Base-by-base conservation (phyloP, 2,888 invertebrate genomes). In the Vesta saturnalis region DNA sequence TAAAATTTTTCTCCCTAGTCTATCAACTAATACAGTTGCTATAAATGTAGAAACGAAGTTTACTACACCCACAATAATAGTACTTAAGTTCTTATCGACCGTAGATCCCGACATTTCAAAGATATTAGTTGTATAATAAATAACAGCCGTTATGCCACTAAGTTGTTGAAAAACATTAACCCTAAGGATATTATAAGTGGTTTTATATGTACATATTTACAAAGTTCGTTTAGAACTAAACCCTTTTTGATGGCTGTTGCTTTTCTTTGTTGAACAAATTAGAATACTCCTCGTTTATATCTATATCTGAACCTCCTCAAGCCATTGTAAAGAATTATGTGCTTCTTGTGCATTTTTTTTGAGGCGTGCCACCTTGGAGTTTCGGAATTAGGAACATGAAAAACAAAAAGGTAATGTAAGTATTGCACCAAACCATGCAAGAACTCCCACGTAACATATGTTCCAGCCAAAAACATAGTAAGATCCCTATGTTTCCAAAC, bases 101-200 rank as follows among this genome's bases (percentile, higher is more conserved):
- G 88, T 87, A 75, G 94, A 94, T 22, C 94, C 95, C 18, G 96
- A 92, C 82, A 90, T 89, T 85, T 91, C 85, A 83, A 97, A 97
- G 71, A 98, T 97, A 54, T 87, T 85, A 5, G 92, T 92, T 2
- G 96, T 94, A 81, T 97, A 97, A 83, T 97, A 97, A 80, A 98
- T 95, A 49, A 98, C 93, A 8, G 96, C 97, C 83, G 97, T 98
- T 74, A 97, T 97, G 54, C 97, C 97, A 79, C 93, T 94, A 76
- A 96, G 85, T 83, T 98, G 98, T 86, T 98, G 98, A 86, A 97
- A 77, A 96, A 90, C 97, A 97, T 97, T 60, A 98, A 87, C 0
- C 94, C 93, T 22, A 97, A 84, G 0, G 94, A 91, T 72, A 97
- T 94, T 1, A 91, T 81, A 46, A 97, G 84, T 0, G 97, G 94